A percentile compares a stretch with the other conserved stretches of the same genome.
These are phyloP conservation scores for Osedax fenrisi DNA, from an alignment of 2,888 invertebrate species.

Conservation along the genomic window DNA sequence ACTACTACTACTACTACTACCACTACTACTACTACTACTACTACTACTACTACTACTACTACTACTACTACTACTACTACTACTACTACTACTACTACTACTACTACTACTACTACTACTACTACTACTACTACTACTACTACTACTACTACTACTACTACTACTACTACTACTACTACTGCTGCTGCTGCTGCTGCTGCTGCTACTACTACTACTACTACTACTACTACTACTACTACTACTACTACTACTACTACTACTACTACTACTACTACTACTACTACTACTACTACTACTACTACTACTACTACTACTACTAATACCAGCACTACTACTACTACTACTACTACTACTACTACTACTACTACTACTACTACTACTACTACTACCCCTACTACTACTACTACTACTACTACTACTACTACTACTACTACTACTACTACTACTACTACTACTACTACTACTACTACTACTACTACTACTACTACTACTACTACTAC, in stretches of 20 bases:
- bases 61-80: conserved; percentile 16
- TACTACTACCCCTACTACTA: neutral
- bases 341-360: neutral
- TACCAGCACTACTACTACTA: neutral
- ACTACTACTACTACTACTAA: conserved; percentile 3
- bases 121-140: conserved; percentile 16
- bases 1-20: neutral
- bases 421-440: conserved; percentile 16
- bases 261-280: conserved; percentile 16
- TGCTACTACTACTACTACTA: conserved; percentile 13
- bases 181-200: neutral
- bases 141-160: conserved; percentile 14
- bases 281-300: conserved; percentile 16
- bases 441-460: conserved; percentile 16
- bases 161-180: conserved; percentile 14
- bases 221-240: conserved; percentile 16
- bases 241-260: conserved; percentile 16
- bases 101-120: conserved; percentile 14
- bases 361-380: conserved; percentile 8
- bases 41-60: conserved; percentile 16
- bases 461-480: conserved; percentile 16
- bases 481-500: conserved; percentile 16
- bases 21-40: conserved; percentile 16
- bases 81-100: conserved; percentile 16
- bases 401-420: conserved; percentile 13